Conservation (phyloP, 2,113 vertebrate genomes). For the Anguilla rostrata region DNA sequence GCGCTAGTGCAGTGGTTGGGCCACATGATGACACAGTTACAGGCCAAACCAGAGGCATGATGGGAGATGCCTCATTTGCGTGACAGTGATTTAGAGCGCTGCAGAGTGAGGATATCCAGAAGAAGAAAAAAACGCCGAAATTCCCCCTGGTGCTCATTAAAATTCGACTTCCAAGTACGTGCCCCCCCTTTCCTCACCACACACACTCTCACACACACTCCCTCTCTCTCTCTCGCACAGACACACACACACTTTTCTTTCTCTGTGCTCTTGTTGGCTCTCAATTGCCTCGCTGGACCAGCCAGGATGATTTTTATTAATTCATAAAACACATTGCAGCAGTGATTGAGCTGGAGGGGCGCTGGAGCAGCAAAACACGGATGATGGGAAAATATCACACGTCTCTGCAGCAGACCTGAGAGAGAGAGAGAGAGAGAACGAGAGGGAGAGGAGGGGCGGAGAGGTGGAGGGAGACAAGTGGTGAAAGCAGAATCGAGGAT, state of each 20-base stretch:
- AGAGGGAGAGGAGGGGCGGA: slow-evolving; percentile 42
- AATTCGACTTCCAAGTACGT: slow-evolving; percentile 61
- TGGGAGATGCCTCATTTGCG: slow-evolving; percentile 69
- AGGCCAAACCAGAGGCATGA: slow-evolving; percentile 70
- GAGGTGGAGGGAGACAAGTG: slow-evolving; percentile 50
- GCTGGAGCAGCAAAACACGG: slow-evolving; percentile 69
- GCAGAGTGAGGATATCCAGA: slow-evolving; percentile 65
- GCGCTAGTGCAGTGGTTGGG: slow-evolving; percentile 50
- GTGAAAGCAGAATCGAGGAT: slow-evolving; percentile 53
- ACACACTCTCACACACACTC: background rate
- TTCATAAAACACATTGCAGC: slow-evolving; percentile 73
- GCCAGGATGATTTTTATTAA: slow-evolving; percentile 76
- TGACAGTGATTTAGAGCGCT: slow-evolving; percentile 70
- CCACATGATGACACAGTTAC: slow-evolving; percentile 49
- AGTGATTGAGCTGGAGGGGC: slow-evolving; percentile 71
- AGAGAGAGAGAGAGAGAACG: slow-evolving; percentile 44
- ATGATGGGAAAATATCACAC: slow-evolving; percentile 71
- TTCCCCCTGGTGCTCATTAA: slow-evolving; percentile 78
- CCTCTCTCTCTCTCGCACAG: slow-evolving; percentile 12
- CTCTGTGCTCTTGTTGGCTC: slow-evolving; percentile 62
- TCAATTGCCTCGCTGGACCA: slow-evolving; percentile 53
- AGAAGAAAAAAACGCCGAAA: slow-evolving; percentile 54
- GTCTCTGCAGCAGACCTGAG: slow-evolving; percentile 51
- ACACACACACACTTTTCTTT: slow-evolving; percentile 3
- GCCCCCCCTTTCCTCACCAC: slow-evolving; percentile 44